Base-by-base conservation (phyloP, 1,140 invertebrate genomes). In the Chelonus insularis region DNA sequence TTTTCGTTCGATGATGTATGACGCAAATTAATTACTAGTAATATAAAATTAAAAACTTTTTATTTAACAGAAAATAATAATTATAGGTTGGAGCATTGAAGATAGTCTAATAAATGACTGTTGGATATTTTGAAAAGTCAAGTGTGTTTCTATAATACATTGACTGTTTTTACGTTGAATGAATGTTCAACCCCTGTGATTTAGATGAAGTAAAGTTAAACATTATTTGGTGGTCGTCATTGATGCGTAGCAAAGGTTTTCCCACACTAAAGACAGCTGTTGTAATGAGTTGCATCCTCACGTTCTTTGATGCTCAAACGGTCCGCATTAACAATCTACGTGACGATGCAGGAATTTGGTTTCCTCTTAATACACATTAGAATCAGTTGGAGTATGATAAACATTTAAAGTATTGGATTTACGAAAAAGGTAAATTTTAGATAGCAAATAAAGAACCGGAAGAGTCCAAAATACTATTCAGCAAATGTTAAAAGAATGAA, bases 211-310 rank as follows among this genome's bases (percentile, higher is more conserved):
- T 7, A 41, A 18, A 29, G 45, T 52, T 54, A 25, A 47, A 54
- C 37, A 29, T 57, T 52, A 14, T 29, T 25, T 16, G 8, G 41
- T 54, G 39, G 60, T 23, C 51, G 41, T 51, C 64, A 54, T 62
- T 61, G 70, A 69, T 72, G 60, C 61, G 64, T 68, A 64, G 63
- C 62, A 64, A 20, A 67, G 66, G 70, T 73, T 80, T 78, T 81
- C 76, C 75, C 78, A 79, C 73, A 76, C 64, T 63, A 67, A 72
- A 68, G 68, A 77, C 76, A 79, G 77, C 77, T 80, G 78, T 75
- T 71, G 69, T 81, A 81, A 81, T 80, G 77, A 80, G 76, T 81
- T 81, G 78, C 78, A 80, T 77, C 76, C 79, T 78, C 77, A 78
- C 78, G 76, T 77, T 66, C 66, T 59, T 51, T 50, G 36, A 51